Evolutionary conservation across 2,797 vertebrate genomes (phyloP).

Genomic region (Telmatherina bonti): DNA sequence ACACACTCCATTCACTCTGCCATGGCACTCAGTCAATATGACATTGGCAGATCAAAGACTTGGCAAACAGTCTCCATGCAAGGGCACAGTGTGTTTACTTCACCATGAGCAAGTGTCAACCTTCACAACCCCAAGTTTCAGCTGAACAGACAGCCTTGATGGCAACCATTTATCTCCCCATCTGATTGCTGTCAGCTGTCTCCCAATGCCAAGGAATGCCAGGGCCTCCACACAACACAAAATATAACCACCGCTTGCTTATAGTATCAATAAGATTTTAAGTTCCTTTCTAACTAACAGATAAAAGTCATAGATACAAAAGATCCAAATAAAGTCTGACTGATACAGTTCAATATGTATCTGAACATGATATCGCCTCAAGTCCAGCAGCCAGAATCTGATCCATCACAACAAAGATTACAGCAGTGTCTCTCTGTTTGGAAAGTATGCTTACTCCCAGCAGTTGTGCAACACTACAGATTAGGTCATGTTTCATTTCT

Average conservation of each 20-base stretch:
- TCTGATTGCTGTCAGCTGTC: constrained; percentile 62
- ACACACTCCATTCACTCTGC: constrained; percentile 41
- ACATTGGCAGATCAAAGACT: constrained; percentile 55
- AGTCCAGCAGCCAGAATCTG: too few species aligned
- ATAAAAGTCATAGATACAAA: background rate
- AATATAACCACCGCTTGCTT: constrained; percentile 25
- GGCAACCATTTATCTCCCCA: constrained; percentile 72
- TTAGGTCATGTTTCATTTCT: too few species aligned
- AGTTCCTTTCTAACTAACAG: constrained; percentile 18
- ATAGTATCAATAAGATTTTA: constrained; percentile 20
- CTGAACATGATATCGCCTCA: too few species aligned
- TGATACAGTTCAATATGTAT: too few species aligned
- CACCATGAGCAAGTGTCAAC: constrained; percentile 70
- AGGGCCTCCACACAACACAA: constrained; percentile 26
- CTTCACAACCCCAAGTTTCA: constrained; percentile 69
- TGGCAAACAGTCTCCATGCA: constrained; percentile 60
- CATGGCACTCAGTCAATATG: constrained; percentile 37
- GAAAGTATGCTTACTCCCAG: too few species aligned
- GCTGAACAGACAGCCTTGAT: constrained; percentile 66
- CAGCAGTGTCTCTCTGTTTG: too few species aligned
- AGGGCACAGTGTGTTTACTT: constrained; percentile 72
- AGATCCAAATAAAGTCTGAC: too few species aligned
- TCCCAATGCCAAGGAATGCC: constrained; percentile 42
- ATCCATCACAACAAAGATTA: too few species aligned
- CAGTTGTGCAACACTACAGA: too few species aligned